A percentile compares a stretch with the other conserved stretches of the same genome.
Evolutionary conservation across 2,113 vertebrate genomes (phyloP).

Genomic region (Chaenogobius annularis): DNA sequence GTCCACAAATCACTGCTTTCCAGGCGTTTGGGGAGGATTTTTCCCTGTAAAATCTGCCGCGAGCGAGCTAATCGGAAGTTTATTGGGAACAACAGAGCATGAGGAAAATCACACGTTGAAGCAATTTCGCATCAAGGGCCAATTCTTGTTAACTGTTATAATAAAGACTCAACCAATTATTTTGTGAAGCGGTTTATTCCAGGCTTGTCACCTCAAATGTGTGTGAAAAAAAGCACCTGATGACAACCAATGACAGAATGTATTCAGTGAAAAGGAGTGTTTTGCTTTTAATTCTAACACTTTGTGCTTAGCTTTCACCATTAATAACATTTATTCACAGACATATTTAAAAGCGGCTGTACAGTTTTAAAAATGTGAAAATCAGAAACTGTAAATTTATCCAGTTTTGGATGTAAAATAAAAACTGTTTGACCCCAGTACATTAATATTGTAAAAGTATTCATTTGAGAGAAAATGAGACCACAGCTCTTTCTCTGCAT

Average conservation of each 20-base stretch:
- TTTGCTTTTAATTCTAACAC: background rate
- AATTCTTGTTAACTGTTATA: background rate
- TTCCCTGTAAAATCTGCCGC: background rate
- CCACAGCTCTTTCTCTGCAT: too few relatives aligned
- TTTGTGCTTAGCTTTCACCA: background rate
- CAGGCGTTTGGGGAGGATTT: background rate
- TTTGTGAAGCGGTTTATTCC: background rate
- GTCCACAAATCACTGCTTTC: background rate
- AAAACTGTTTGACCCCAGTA: too few relatives aligned
- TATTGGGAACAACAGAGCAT: background rate
- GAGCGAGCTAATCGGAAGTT: conserved; percentile 1
- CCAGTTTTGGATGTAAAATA: too few relatives aligned
- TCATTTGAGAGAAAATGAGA: too few relatives aligned
- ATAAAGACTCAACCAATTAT: background rate
- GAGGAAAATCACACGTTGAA: conserved; percentile 5
- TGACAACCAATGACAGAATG: background rate
- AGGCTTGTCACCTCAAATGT: background rate
- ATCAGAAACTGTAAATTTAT: background rate
- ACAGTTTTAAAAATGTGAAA: background rate
- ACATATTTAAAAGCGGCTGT: background rate
- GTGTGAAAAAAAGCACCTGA: background rate
- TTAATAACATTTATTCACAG: background rate
- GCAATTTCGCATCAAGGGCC: background rate
- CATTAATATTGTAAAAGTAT: too few relatives aligned
- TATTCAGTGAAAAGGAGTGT: background rate